These are phyloP conservation scores for Agapostemon virescens DNA, from an alignment of 2,888 invertebrate genomes.

Conservation along the genomic window DNA sequence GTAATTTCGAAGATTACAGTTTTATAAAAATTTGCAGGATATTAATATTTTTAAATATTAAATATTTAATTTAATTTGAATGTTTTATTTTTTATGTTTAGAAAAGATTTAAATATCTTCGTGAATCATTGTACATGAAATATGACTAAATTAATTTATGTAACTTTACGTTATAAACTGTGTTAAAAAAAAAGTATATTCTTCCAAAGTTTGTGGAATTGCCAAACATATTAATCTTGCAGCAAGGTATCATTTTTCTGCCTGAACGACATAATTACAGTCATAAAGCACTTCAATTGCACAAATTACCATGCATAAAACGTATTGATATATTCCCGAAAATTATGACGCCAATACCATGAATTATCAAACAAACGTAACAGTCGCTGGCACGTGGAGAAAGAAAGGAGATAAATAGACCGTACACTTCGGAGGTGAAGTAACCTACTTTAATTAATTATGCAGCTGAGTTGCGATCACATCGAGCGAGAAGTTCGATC, in stretches of 20 bases:
- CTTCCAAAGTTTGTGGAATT: not conserved
- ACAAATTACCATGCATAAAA: not conserved
- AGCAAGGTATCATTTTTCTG: not conserved
- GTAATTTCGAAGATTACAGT: no score
- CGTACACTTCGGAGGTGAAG: not conserved
- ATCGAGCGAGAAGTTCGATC: slow-evolving; percentile 13
- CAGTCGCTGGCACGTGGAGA: not conserved
- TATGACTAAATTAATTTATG: not conserved
- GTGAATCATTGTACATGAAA: no score
- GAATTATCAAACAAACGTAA: not conserved
- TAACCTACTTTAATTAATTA: slow-evolving; percentile 45
- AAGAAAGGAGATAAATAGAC: not conserved
- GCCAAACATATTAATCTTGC: not conserved
- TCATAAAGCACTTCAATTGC: not conserved
- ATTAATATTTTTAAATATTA: no score
- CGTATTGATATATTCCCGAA: not conserved
- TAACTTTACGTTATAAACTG: not conserved
- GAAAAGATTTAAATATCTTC: no score
- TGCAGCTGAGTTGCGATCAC: slow-evolving; percentile 17
- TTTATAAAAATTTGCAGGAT: no score
- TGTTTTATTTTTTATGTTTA: no score
- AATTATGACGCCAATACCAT: not conserved
- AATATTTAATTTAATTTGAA: no score
- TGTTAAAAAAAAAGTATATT: not conserved
- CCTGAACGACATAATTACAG: not conserved